These are phyloP conservation scores for Ectropis grisescens DNA, from an alignment of 1,140 invertebrate species.

Conservation along the genomic window DNA sequence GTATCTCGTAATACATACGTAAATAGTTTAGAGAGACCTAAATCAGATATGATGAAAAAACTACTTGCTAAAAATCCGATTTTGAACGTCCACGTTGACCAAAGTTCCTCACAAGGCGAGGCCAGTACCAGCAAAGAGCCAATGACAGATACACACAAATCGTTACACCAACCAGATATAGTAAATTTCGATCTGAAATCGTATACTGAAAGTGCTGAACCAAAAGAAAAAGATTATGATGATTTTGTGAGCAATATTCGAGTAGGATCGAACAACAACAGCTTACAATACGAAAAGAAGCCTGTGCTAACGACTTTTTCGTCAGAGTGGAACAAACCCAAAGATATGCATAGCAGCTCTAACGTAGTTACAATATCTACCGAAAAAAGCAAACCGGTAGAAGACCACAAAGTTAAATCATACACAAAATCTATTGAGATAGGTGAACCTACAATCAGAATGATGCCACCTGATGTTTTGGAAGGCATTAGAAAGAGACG, in stretches of 20 bases:
- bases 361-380: constrained; percentile 64
- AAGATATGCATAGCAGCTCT: constrained; percentile 28
- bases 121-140: constrained; percentile 32
- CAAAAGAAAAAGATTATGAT: constrained; percentile 41
- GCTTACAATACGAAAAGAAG: constrained; percentile 42
- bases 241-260: constrained; percentile 66
- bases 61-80: constrained; percentile 65
- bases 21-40: constrained; percentile 68
- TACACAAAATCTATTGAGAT: constrained; percentile 67
- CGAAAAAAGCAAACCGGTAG: constrained; percentile 25
- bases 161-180: constrained; percentile 65
- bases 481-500: constrained; percentile 46
- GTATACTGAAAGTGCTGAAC: constrained; percentile 11
- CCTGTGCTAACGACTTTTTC: constrained; percentile 25
- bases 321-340: constrained; percentile 37
- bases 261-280: constrained; percentile 61
- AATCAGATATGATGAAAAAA: constrained; percentile 71
- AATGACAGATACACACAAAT: constrained; percentile 58
- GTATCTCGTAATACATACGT: constrained; percentile 70
- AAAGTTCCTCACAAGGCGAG: constrained; percentile 34
- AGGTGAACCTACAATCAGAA: constrained; percentile 43
- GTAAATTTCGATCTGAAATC: constrained; percentile 61
- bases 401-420: constrained; percentile 32
- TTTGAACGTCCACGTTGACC: constrained; percentile 60
- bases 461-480: constrained; percentile 56